A percentile compares a stretch with the other conserved stretches of the same genome.
These are phyloP conservation scores for Anseranas semipalmata DNA, from an alignment of 2,113 vertebrate genomes.

Conservation along the genomic window DNA sequence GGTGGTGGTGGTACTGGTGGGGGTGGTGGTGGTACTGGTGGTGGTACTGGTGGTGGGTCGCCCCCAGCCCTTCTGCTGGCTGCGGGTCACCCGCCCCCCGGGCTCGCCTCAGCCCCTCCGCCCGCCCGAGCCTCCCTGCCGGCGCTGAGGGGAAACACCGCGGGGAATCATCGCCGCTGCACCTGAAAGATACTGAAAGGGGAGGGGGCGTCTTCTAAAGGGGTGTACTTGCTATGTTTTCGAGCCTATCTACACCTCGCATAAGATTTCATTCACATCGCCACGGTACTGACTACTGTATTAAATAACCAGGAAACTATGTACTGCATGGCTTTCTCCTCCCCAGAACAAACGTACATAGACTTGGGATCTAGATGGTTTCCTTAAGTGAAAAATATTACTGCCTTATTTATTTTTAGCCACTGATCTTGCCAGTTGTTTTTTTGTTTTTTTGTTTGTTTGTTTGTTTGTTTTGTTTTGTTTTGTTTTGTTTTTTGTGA, in stretches of 20 bases:
- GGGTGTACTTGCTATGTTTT: fast-evolving
- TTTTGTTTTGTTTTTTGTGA: neutral
- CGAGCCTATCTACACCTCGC: neutral
- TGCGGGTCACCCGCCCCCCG: neutral
- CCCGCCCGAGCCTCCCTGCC: neutral
- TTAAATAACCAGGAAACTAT: neutral
- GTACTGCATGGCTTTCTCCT: neutral
- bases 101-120: neutral
- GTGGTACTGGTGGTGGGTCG: too few species aligned
- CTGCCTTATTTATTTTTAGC: neutral
- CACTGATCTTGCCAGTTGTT: neutral
- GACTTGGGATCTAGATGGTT: neutral
- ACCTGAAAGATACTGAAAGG: neutral
- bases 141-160: neutral
- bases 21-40: too few species aligned
- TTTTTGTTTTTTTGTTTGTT: too few species aligned
- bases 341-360: neutral
- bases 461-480: too few species aligned
- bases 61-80: neutral
- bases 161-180: neutral
- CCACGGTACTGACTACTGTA: neutral
- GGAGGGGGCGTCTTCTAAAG: neutral
- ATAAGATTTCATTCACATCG: neutral
- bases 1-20: too few species aligned
- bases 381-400: neutral